Percentiles rank a stretch among this genome's conserved stretches.
Evolutionary conservation across 2,888 invertebrate species (phyloP).

Genomic region (Abrostola tripartita): DNA sequence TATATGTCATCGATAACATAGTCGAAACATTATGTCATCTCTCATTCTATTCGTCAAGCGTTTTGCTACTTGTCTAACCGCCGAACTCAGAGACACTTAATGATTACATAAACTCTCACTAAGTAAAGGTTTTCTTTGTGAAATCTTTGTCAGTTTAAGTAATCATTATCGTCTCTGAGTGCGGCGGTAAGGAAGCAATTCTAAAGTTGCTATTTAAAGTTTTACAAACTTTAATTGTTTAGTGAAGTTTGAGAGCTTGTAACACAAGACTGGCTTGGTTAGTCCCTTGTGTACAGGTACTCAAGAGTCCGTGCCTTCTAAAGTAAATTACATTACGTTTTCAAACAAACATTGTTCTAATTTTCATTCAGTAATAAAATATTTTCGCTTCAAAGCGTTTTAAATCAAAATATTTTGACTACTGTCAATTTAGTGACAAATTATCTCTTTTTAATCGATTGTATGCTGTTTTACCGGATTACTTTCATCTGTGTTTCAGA

Average conservation of each 20-base stretch:
- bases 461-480: background rate
- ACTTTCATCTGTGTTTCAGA: background rate
- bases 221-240: constrained; percentile 13
- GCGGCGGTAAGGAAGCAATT: too few relatives aligned
- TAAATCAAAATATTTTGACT: constrained; percentile 16
- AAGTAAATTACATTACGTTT: constrained; percentile 29
- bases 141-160: too few relatives aligned
- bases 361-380: background rate
- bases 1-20: too few relatives aligned
- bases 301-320: constrained; percentile 69
- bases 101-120: too few relatives aligned
- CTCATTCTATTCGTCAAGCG: too few relatives aligned
- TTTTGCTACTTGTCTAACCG: too few relatives aligned
- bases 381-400: background rate
- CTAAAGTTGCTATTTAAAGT: constrained; percentile 18
- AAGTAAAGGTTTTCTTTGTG: too few relatives aligned
- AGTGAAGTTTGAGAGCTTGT: constrained; percentile 17
- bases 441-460: background rate
- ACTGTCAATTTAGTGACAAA: background rate
- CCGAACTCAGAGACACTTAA: too few relatives aligned
- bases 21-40: too few relatives aligned
- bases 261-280: constrained; percentile 18
- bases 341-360: background rate
- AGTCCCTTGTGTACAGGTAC: constrained; percentile 25
- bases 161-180: too few relatives aligned